A percentile compares a stretch with the other conserved stretches of the same genome.
These are phyloP conservation scores for Pycnonotus jocosus DNA, from an alignment of 2,113 vertebrate genomes.

Conservation along the genomic window DNA sequence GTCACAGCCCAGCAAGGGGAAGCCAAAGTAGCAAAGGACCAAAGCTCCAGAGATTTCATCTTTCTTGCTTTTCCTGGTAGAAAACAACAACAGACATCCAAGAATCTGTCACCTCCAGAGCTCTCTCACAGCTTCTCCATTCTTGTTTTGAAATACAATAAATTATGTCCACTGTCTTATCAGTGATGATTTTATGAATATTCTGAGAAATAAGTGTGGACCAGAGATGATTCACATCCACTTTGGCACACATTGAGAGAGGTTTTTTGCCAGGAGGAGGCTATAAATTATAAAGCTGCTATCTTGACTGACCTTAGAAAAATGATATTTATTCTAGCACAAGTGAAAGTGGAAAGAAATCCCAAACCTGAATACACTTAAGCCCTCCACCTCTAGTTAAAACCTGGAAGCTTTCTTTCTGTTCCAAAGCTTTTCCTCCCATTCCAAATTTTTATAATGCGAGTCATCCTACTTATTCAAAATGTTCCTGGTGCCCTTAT, in stretches of 20 bases:
- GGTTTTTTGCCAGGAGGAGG: neutral
- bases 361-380: neutral
- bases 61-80: neutral
- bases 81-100: neutral
- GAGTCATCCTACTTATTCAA: neutral
- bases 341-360: neutral
- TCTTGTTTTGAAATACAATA: neutral
- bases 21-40: neutral
- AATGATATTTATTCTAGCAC: neutral
- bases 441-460: neutral
- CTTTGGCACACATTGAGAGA: neutral
- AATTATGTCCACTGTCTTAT: neutral
- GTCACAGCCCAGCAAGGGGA: neutral
- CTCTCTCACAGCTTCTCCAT: neutral
- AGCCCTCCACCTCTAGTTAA: neutral
- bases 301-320: conserved; percentile 9
- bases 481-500: neutral
- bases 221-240: neutral
- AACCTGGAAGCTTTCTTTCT: conserved; percentile 17
- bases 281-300: neutral
- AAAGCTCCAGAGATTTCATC: neutral
- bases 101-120: neutral
- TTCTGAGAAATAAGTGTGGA: neutral
- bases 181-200: neutral
- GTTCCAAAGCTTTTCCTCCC: neutral